These are phyloP conservation scores for Pica pica DNA, from an alignment of 2,113 vertebrate genomes.

Conservation along the genomic window DNA sequence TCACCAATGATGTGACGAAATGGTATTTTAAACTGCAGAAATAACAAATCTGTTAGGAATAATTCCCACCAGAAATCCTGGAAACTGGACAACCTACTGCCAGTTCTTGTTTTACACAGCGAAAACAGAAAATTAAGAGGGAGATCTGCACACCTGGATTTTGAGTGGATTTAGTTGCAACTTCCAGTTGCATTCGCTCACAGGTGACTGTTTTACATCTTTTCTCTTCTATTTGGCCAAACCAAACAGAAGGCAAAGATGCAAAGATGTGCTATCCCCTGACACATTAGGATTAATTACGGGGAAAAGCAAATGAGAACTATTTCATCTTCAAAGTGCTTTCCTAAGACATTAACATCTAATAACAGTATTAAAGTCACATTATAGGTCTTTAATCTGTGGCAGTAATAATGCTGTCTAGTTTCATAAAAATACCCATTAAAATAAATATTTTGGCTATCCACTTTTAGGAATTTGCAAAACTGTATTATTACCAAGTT, in stretches of 20 bases:
- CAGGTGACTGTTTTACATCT: not conserved
- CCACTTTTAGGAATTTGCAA: not conserved
- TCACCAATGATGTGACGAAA: not conserved
- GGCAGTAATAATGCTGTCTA: slow-evolving; percentile 52
- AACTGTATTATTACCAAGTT: not conserved
- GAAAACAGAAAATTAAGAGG: not conserved
- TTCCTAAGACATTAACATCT: slow-evolving; percentile 46
- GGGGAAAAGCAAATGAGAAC: slow-evolving; percentile 57
- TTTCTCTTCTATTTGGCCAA: slow-evolving; percentile 7
- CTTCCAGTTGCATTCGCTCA: not conserved
- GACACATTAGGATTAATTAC: slow-evolving; percentile 52
- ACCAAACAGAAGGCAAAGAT: slow-evolving; percentile 44
- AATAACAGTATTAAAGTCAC: slow-evolving; percentile 61
- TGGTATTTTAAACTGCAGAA: not conserved
- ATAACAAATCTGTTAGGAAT: not conserved
- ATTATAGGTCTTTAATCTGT: slow-evolving; percentile 53
- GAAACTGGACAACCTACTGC: slow-evolving; percentile 16
- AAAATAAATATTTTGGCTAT: slow-evolving; percentile 45
- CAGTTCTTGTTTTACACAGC: not conserved
- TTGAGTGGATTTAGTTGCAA: not conserved
- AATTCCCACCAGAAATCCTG: slow-evolving; percentile 26
- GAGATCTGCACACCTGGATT: not conserved
- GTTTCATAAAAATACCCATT: slow-evolving; percentile 52
- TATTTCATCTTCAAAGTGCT: slow-evolving; percentile 53
- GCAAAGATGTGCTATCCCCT: slow-evolving; percentile 19